phyloP scores from a whole-genome alignment of 2,797 vertebrate species.

The Micromesistius poutassou region DNA sequence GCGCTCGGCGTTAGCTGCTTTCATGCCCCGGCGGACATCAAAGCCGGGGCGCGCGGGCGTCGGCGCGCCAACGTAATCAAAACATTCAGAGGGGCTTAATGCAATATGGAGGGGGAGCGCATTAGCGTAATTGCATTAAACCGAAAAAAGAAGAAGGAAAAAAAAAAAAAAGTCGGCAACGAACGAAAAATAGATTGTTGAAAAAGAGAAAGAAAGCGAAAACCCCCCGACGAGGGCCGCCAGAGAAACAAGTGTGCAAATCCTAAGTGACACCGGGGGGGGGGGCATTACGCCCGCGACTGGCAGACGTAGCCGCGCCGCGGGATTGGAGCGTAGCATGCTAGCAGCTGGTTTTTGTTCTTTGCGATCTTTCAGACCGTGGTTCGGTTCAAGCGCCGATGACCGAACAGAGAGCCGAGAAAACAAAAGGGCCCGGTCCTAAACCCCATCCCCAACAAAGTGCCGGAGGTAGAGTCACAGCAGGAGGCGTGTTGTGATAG shows the following conservation, averaged over 20 bases:
- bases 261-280: constrained; percentile 28
- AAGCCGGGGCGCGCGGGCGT: constrained; percentile 32
- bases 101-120: constrained; percentile 31
- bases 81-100: constrained; percentile 33
- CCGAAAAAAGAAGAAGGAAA: constrained; percentile 19
- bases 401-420: constrained; percentile 19
- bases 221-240: constrained; percentile 18
- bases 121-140: constrained; percentile 44
- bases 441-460: constrained; percentile 30
- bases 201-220: constrained; percentile 8
- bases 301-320: background rate
- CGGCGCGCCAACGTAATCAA: constrained; percentile 47
- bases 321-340: constrained; percentile 6
- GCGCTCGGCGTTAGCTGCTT: constrained; percentile 32
- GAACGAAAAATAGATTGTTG: constrained; percentile 19
- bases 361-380: background rate
- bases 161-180: constrained; percentile 32
- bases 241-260: constrained; percentile 22
- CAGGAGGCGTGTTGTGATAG: constrained; percentile 49
- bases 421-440: constrained; percentile 26
- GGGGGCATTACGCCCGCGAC: background rate
- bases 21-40: constrained; percentile 43
- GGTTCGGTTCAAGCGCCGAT: constrained; percentile 15
- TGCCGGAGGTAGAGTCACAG: constrained; percentile 42
- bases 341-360: constrained; percentile 13